Evolutionary conservation across 2,113 vertebrate genomes (phyloP).

Genomic region (Salvator merianae): DNA sequence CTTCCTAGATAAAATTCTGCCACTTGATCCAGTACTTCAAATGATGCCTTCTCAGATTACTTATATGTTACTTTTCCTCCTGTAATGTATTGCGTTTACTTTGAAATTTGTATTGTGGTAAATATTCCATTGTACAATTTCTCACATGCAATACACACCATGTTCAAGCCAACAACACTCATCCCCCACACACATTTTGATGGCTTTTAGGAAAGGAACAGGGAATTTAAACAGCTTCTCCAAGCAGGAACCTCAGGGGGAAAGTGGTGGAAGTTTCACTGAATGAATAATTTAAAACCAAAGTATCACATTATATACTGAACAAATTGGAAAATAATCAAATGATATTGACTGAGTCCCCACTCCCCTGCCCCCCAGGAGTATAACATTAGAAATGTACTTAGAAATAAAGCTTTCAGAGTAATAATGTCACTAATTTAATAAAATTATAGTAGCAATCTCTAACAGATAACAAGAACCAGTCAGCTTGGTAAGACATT

Average conservation of each 20-base stretch:
- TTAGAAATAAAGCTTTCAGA: not conserved
- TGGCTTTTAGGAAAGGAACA: not conserved
- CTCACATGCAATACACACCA: not conserved
- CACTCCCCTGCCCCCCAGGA: no score
- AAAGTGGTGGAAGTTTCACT: not conserved
- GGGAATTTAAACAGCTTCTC: conserved; percentile 4
- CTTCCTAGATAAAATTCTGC: not conserved
- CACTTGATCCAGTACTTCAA: not conserved
- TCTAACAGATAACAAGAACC: conserved; percentile 7
- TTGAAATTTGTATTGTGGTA: not conserved
- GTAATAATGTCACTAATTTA: not conserved
- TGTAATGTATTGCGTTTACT: not conserved
- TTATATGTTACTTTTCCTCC: not conserved
- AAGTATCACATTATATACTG: not conserved
- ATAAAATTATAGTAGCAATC: conserved; percentile 16
- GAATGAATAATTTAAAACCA: conserved; percentile 7
- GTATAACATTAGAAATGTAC: not conserved
- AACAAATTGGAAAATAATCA: not conserved
- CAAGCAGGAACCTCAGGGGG: not conserved
- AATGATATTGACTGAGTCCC: not conserved
- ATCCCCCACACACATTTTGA: not conserved
- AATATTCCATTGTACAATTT: not conserved
- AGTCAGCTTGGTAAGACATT: not conserved
- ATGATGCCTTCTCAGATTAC: not conserved
- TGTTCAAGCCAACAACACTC: not conserved